Percentiles rank a stretch among this genome's conserved stretches.
These are phyloP conservation scores for Aurelia aurita DNA, from an alignment of 30 jellyfish, hydroid and myxozoan species.

Conservation along the genomic window DNA sequence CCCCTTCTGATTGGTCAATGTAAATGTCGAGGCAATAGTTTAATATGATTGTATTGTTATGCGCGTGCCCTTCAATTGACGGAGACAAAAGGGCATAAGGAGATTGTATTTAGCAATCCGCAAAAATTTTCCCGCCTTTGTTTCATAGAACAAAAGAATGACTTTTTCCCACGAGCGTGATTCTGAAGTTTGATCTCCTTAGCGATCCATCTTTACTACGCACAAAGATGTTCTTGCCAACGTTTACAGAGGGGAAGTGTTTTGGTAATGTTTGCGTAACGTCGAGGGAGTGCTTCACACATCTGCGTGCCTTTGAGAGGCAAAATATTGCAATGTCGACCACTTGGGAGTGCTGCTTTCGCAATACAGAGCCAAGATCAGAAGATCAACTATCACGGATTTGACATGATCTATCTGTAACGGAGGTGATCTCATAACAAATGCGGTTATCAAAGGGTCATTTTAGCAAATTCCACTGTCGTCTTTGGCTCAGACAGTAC, in stretches of 20 bases:
- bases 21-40: conserved; percentile 74
- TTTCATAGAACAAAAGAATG: conserved; percentile 59
- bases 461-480: conserved; percentile 22
- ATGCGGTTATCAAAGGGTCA: conserved; percentile 46
- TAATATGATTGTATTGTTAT: conserved; percentile 62
- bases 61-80: conserved; percentile 91
- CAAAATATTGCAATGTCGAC: no score
- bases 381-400: conserved; percentile 43
- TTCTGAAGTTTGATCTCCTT: conserved; percentile 34
- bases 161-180: conserved; percentile 83
- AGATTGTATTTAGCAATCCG: conserved; percentile 77
- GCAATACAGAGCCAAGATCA: conserved; percentile 39
- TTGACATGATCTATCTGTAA: conserved; percentile 28
- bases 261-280: background rate
- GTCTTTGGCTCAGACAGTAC: conserved; percentile 21
- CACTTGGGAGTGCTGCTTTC: background rate
- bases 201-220: background rate
- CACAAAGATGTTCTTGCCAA: background rate
- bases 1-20: conserved; percentile 72
- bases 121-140: conserved; percentile 80
- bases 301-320: background rate
- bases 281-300: background rate
- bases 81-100: conserved; percentile 81
- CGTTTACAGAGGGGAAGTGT: background rate
- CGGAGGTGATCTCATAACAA: conserved; percentile 44